A percentile compares a stretch with the other conserved stretches of the same genome.
Evolutionary conservation across 2,888 invertebrate genomes (phyloP).

Genomic region (Drosophila koepferae): DNA sequence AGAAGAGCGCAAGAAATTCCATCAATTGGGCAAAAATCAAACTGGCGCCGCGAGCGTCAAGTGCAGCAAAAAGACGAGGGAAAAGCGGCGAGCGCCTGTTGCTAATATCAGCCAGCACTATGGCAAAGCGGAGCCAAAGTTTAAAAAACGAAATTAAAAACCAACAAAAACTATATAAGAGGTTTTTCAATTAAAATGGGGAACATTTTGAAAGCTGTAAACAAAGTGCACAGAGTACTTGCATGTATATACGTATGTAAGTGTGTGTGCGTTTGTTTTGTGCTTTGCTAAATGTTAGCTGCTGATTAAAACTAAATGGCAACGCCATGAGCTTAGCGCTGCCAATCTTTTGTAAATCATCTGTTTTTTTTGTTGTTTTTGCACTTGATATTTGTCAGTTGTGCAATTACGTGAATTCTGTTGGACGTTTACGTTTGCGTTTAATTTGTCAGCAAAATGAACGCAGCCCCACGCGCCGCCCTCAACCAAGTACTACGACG

Average conservation of each 20-base stretch:
- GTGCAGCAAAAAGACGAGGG: slow-evolving; percentile 83
- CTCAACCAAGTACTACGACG: slow-evolving; percentile 53
- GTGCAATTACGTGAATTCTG: slow-evolving; percentile 77
- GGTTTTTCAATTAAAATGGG: background rate
- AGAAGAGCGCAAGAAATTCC: slow-evolving; percentile 86
- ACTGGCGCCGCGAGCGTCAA: slow-evolving; percentile 87
- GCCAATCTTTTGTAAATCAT: slow-evolving; percentile 51
- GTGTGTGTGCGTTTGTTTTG: background rate
- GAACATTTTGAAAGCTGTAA: slow-evolving; percentile 15
- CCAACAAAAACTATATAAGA: slow-evolving; percentile 4
- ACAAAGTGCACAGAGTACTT: slow-evolving; percentile 11
- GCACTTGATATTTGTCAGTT: slow-evolving; percentile 44
- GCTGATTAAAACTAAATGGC: slow-evolving; percentile 26
- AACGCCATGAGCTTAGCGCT: slow-evolving; percentile 31
- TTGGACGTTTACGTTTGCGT: slow-evolving; percentile 34
- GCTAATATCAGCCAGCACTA: slow-evolving; percentile 85
- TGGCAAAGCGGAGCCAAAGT: slow-evolving; percentile 82
- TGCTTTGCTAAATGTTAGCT: background rate
- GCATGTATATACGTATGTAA: background rate
- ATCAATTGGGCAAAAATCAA: slow-evolving; percentile 87
- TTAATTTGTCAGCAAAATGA: slow-evolving; percentile 58
- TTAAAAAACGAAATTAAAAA: slow-evolving; percentile 68
- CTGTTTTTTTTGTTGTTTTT: slow-evolving; percentile 39
- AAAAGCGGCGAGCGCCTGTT: slow-evolving; percentile 84
- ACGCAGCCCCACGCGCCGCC: slow-evolving; percentile 50